Percentiles rank a stretch among this genome's conserved stretches.
These are phyloP conservation scores for Amphipoea lucens DNA, from an alignment of 2,888 invertebrate species.

Conservation along the genomic window DNA sequence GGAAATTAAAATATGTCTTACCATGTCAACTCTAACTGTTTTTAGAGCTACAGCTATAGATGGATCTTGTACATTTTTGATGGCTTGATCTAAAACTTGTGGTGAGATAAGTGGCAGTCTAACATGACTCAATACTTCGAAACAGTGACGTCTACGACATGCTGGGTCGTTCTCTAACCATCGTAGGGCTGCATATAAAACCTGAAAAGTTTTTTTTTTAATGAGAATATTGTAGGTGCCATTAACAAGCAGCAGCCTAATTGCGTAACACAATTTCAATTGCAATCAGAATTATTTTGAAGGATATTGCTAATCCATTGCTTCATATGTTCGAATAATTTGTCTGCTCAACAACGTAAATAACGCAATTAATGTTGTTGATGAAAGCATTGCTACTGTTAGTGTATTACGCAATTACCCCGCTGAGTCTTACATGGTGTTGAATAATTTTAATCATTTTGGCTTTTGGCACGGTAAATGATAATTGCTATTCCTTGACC, in stretches of 20 bases:
- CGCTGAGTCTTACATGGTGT: no score
- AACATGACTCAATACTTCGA: slow-evolving; percentile 95
- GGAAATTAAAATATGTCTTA: slow-evolving; percentile 69
- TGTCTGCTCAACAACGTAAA: no score
- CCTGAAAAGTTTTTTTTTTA: slow-evolving; percentile 82
- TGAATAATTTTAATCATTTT: neutral
- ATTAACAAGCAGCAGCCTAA: neutral
- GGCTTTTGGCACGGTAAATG: neutral
- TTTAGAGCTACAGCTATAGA: slow-evolving; percentile 95
- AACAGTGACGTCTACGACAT: slow-evolving; percentile 94
- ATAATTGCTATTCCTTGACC: neutral
- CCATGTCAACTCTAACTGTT: slow-evolving; percentile 94
- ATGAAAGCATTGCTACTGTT: no score
- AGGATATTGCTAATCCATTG: no score
- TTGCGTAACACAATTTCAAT: neutral
- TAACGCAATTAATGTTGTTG: no score
- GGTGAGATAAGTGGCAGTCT: slow-evolving; percentile 95
- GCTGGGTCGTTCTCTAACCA: slow-evolving; percentile 96
- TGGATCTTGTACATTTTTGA: slow-evolving; percentile 94
- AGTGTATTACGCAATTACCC: no score
- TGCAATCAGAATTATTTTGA: no score
- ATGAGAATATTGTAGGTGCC: neutral
- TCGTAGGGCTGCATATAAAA: slow-evolving; percentile 95
- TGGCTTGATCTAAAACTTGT: slow-evolving; percentile 94
- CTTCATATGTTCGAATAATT: no score